Evolutionary conservation across 1,140 invertebrate genomes (phyloP).

Genomic region (Camponotus pennsylvanicus): DNA sequence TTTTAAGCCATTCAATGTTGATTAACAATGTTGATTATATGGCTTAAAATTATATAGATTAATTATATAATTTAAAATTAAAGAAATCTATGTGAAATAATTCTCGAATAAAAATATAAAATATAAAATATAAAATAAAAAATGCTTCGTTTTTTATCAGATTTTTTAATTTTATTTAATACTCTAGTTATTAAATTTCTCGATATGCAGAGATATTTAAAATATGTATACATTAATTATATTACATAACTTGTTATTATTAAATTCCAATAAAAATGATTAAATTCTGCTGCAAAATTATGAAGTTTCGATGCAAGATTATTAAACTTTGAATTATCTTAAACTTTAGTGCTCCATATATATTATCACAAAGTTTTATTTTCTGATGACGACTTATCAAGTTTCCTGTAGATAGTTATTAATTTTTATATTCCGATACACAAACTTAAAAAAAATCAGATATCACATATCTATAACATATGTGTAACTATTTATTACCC

Average conservation of each 20-base stretch:
- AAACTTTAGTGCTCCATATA: background rate
- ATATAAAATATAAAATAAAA: background rate
- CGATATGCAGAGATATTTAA: background rate
- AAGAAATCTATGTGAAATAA: background rate
- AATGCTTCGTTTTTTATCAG: background rate
- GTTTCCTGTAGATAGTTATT: background rate
- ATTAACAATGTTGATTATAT: background rate
- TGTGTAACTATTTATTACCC: background rate
- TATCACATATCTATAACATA: background rate
- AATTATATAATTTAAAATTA: background rate
- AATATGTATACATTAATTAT: background rate
- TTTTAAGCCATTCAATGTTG: background rate
- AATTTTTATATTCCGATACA: no score
- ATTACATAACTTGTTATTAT: background rate
- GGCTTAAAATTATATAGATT: background rate
- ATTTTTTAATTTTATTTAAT: background rate
- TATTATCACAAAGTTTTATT: background rate
- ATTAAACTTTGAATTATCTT: conserved; percentile 4
- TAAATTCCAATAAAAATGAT: background rate
- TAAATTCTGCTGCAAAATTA: background rate
- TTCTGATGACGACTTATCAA: background rate
- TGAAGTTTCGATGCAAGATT: background rate
- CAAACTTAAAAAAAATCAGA: no score
- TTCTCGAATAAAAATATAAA: background rate
- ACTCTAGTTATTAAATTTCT: background rate